Evolutionary conservation across 1,140 invertebrate genomes (phyloP), one percentile per base, ranked within the genome.

Genomic region (Chrysomallon squamiferum): DNA sequence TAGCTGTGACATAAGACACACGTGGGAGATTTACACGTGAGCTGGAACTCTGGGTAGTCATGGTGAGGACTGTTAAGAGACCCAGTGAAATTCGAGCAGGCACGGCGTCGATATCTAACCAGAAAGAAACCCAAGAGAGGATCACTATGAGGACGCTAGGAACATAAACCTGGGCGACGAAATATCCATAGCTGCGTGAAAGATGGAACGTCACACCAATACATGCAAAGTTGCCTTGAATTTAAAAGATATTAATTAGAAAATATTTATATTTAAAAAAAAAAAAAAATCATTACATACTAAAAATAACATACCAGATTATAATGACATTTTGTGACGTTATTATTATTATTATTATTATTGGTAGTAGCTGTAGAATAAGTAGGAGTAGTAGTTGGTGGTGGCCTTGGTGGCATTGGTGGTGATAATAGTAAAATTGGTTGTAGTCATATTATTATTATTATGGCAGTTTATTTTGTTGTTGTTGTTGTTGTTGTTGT

Each of bases 81-180:
- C 89, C 89, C 59, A 90, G 78, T 43, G 87, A 86, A 20, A 89
- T 88, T 66, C 90, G 80, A 7, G 88, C 89, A 4, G 89, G 87
- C 5, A 88, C 86, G 67, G 89, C 89, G 43, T 88, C 87, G 27
- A 89, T 86, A 68, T 90, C 89, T 52, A 90, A 88, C 94, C 95
- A 98, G 84, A 98, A 97, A 0, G 94, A 95, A 0, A 98, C 95
- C 95, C 95, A 98, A 1, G 94, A 96, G 0, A 98, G 86, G 0
- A 97, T 92, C 0, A 98, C 95, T 15, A 75, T 69, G 7, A 75
- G 52, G 0, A 75, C 38, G 27, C 65, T 72, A 15, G 73, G 73
- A 9, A 75, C 58, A 47, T 69, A 75, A 6, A 75, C 66, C 61
- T 75, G 73, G 47, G 71, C 71, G 41, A 75, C 59, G 38, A 68